phyloP scores from a whole-genome alignment of 2,888 invertebrate genomes.

The Pristionchus fissidentatus region DNA sequence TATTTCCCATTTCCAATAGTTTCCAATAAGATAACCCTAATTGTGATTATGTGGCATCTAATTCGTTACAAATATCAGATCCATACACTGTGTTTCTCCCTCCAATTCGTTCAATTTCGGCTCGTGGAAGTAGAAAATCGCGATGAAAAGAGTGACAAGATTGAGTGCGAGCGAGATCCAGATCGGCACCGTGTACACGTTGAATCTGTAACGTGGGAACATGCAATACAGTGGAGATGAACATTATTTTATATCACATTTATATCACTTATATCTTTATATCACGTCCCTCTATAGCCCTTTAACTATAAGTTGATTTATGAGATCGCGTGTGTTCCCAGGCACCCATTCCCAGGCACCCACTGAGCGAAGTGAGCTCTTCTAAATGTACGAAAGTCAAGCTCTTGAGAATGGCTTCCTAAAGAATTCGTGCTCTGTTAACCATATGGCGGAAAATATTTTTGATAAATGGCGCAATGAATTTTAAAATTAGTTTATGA shows the following conservation, averaged over 20 bases:
- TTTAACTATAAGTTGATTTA: background rate
- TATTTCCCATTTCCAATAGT: too few species aligned
- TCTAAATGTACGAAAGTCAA: background rate
- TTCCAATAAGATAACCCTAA: too few species aligned
- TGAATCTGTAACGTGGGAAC: background rate
- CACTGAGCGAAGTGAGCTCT: too few species aligned
- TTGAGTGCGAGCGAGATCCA: background rate
- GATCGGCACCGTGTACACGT: slow-evolving; percentile 10
- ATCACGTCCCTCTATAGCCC: background rate
- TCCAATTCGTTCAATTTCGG: background rate
- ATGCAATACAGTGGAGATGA: too few species aligned
- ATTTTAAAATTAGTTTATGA: too few species aligned
- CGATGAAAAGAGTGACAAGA: background rate
- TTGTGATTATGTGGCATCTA: background rate
- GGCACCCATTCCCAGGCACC: too few species aligned
- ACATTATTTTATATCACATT: too few species aligned
- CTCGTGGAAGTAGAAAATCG: background rate
- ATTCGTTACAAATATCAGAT: background rate
- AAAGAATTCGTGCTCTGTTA: background rate
- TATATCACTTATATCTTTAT: too few species aligned
- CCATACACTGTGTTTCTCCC: background rate
- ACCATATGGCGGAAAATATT: background rate
- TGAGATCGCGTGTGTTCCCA: background rate
- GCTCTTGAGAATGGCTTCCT: background rate
- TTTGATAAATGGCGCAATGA: too few species aligned